Percentiles rank a stretch among this genome's conserved stretches.
Evolutionary conservation across 2,797 vertebrate species (phyloP).

Genomic region (Enteromius viviparus): DNA sequence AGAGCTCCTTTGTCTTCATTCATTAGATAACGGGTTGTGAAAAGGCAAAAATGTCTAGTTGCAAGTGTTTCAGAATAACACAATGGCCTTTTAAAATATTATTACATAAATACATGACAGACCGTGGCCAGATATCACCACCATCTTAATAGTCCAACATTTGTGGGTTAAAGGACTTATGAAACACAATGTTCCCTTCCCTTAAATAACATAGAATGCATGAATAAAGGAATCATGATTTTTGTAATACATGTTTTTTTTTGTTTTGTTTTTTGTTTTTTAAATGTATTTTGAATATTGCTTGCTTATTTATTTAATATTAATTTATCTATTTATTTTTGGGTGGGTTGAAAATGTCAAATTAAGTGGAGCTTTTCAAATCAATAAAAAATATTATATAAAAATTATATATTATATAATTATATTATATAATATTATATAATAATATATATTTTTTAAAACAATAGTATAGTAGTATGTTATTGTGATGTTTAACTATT

Average conservation of each 20-base stretch:
- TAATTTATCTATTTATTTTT: no score
- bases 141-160: not conserved
- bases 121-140: not conserved
- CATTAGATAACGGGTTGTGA: not conserved
- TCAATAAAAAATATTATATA: no score
- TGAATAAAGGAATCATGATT: not conserved
- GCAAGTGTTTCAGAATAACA: not conserved
- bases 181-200: not conserved
- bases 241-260: not conserved
- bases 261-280: no score
- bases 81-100: not conserved
- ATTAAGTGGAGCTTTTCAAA: no score
- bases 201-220: not conserved
- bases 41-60: not conserved
- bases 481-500: no score
- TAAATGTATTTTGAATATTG: no score
- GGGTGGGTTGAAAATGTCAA: no score
- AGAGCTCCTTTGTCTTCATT: not conserved
- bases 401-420: no score
- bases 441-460: no score
- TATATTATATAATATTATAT: no score
- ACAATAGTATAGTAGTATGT: no score
- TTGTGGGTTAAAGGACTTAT: not conserved
- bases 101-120: not conserved
- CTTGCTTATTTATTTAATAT: no score